Evolutionary conservation across 2,797 vertebrate species (phyloP).

Genomic region (Darevskia nairensis): DNA sequence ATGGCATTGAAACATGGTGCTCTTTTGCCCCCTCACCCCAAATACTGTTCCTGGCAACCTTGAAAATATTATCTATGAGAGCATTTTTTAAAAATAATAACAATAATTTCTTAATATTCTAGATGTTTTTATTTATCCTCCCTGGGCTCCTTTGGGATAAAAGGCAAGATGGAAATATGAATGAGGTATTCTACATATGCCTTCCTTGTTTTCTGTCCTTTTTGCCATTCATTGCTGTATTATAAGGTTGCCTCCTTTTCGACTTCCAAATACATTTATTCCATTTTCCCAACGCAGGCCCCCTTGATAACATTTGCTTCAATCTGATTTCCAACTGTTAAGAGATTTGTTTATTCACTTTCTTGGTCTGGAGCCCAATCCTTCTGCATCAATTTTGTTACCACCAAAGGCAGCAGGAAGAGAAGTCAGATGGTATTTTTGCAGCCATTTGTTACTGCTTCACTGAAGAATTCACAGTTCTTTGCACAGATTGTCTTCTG

Average conservation of each 20-base stretch:
- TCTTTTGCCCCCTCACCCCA: background rate
- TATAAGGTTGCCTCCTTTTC: conserved; percentile 29
- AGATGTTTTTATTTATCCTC: too few species aligned
- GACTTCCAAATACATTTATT: conserved; percentile 52
- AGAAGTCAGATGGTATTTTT: conserved; percentile 73
- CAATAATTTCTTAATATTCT: too few species aligned
- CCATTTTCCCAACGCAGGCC: conserved; percentile 50
- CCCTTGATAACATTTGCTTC: conserved; percentile 65
- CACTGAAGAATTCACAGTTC: conserved; percentile 60
- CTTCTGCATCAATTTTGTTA: conserved; percentile 71
- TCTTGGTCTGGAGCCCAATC: conserved; percentile 77
- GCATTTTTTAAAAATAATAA: too few species aligned
- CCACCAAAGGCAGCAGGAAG: conserved; percentile 70
- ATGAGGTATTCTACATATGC: background rate
- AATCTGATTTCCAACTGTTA: conserved; percentile 70
- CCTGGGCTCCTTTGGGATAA: too few species aligned
- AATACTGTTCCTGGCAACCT: background rate
- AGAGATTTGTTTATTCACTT: conserved; percentile 75
- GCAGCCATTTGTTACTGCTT: conserved; percentile 75
- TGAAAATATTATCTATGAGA: too few species aligned
- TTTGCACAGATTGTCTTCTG: conserved; percentile 70
- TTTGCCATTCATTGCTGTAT: conserved; percentile 31
- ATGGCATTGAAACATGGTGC: background rate
- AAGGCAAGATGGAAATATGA: background rate
- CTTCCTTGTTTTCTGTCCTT: conserved; percentile 15